These are phyloP conservation scores for Celastrina argiolus DNA, from an alignment of 2,888 invertebrate genomes.

Conservation along the genomic window DNA sequence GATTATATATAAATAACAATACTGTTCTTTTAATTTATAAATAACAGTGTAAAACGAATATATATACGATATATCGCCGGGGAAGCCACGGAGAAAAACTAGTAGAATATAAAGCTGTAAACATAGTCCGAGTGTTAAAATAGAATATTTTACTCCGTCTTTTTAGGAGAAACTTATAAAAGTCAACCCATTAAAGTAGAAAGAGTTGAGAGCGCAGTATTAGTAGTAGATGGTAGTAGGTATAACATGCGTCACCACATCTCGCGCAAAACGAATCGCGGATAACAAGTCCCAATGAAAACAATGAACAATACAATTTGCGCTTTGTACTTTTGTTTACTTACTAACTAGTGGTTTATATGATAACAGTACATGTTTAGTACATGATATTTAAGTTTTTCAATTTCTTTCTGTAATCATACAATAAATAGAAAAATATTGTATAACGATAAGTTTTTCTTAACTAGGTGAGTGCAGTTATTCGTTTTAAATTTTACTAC, in stretches of 20 bases:
- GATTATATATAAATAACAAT: too few relatives aligned
- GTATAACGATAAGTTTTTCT: too few relatives aligned
- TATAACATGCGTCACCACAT: too few relatives aligned
- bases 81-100: too few relatives aligned
- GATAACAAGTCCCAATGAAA: constrained; percentile 1
- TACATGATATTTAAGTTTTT: too few relatives aligned
- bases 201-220: neutral
- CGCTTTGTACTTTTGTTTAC: neutral
- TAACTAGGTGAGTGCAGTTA: neutral
- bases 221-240: neutral
- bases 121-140: neutral
- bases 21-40: too few relatives aligned
- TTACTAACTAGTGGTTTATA: neutral
- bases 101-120: neutral
- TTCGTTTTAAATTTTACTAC: neutral
- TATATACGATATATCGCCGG: too few relatives aligned
- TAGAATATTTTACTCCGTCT: neutral
- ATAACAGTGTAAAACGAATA: too few relatives aligned
- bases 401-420: too few relatives aligned
- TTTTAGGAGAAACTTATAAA: neutral
- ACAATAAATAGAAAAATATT: too few relatives aligned
- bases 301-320: constrained; percentile 3
- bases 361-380: too few relatives aligned
- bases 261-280: neutral
- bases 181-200: neutral